A percentile compares a stretch with the other conserved stretches of the same genome.
Evolutionary conservation across 30 jellyfish, hydroid and myxozoan species (phyloP).

Genomic region (Haliclystus octoradiatus): DNA sequence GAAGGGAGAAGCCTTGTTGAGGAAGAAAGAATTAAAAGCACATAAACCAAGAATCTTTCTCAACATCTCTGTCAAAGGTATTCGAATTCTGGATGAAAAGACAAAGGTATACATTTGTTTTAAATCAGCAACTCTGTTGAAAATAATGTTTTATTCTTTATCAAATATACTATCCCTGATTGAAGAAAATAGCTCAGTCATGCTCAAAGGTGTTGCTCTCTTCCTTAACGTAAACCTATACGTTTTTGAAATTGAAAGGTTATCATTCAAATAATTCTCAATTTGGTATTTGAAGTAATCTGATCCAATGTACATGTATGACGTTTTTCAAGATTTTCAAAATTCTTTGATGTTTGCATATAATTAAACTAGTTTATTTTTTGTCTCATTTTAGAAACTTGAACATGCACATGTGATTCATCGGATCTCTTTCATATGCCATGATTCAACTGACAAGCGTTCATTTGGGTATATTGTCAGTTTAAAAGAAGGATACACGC

Average conservation of each 20-base stretch:
- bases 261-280: no score
- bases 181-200: no score
- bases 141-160: no score
- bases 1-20: constrained; percentile 58
- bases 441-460: constrained; percentile 77
- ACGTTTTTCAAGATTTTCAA: no score
- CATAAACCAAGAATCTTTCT: constrained; percentile 91
- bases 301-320: no score
- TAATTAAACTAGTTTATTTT: neutral
- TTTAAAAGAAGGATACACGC: constrained; percentile 76
- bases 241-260: no score
- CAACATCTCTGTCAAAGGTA: constrained; percentile 81
- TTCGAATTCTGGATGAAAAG: constrained; percentile 75
- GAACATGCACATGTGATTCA: constrained; percentile 92
- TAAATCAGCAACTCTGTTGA: no score
- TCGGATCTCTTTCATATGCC: constrained; percentile 85
- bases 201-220: no score
- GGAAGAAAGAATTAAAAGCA: constrained; percentile 63
- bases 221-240: no score
- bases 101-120: constrained; percentile 41
- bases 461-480: constrained; percentile 94
- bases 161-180: no score
- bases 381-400: constrained; percentile 41
- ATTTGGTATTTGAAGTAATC: no score
- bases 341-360: no score